Conservation (phyloP, 2,797 vertebrate species). For the Echiichthys vipera region DNA sequence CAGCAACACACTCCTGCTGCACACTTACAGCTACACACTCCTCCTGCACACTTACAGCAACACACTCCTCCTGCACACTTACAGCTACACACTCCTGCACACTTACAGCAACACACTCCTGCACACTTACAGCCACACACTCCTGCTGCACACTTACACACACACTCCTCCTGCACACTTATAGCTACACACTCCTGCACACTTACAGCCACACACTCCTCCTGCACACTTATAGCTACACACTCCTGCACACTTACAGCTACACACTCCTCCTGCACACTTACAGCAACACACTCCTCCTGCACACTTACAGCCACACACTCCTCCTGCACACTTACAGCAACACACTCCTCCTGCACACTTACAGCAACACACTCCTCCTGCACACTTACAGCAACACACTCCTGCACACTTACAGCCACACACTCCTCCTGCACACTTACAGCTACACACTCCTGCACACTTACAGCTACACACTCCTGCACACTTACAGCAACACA, state of each 20-base stretch:
- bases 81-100: background rate
- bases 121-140: background rate
- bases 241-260: background rate
- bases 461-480: background rate
- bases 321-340: no score
- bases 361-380: background rate
- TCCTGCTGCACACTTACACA: background rate
- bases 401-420: no score
- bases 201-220: background rate
- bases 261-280: no score
- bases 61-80: no score
- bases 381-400: background rate
- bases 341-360: background rate
- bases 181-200: background rate
- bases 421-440: no score
- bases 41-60: background rate
- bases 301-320: background rate
- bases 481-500: background rate
- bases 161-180: no score
- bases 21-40: no score
- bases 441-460: no score
- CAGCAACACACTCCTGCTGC: background rate
- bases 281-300: background rate
- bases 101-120: background rate
- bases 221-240: background rate